Evolutionary conservation across 30 jellyfish, hydroid and myxozoan species (phyloP), one percentile per base, ranked within the genome.

Genomic region (Chironex yamaguchii): DNA sequence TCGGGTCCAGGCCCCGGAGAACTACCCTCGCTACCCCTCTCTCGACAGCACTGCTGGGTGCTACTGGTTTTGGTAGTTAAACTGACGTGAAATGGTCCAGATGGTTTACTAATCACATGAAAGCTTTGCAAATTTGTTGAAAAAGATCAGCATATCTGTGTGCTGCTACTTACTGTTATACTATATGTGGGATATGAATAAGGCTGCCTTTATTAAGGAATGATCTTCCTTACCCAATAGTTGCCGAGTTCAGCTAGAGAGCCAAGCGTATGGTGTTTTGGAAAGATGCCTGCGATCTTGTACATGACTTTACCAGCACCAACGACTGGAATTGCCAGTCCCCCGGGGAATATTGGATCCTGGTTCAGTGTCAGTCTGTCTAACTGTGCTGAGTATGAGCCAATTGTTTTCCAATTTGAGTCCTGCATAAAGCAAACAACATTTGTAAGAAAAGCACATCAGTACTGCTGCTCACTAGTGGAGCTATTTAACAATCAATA

Each of bases 321-420:
- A 53, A 93, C 93, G 30, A 71, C 48, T 1, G 98, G 98, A 3
- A 72, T 90, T 0, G 93, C 67, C 17, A 84, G 81, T 1, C 98
- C 96, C 27, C 98, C 98, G 23, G 98, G 98, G 63, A 93, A 93
- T 4, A 89, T 58, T 9, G 97, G 97, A 30, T 87, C 90, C 65
- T 82, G 92, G 36, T 77, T 80, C 78, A 93, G 76, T 21, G 71
- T 29, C 6, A 87, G 24, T 26, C 77, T 68, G 24, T 76, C 69
- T 0, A 20, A 52, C 24, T 64, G 63, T 25, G 86, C 96, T 2
- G 90, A 52, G 52, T 79, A 92, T 22, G 82, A 86, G 9, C 98
- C 98, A 25, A 87, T 70, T 68, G 68, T 67, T 62, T 88, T 77
- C 98, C 97, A 87, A 74, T 82, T 93, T 4, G 97, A 58, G 24